phyloP scores from a whole-genome alignment of 2,113 vertebrate species.

The Urocynchramus pylzowi region DNA sequence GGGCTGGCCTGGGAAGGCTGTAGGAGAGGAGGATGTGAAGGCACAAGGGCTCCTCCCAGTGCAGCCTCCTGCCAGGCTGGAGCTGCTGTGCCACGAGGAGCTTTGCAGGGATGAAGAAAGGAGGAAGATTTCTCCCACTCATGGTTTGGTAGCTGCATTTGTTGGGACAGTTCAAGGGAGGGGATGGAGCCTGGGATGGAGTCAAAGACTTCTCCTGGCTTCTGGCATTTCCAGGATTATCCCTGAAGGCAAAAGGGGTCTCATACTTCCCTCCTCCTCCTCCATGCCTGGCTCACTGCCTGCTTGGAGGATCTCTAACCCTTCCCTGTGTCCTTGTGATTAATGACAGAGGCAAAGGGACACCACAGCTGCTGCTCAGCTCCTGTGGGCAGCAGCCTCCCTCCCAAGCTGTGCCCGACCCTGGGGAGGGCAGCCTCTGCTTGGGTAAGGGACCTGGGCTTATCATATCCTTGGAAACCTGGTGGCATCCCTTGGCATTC shows the following conservation, averaged over 20 bases:
- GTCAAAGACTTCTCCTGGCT: not conserved
- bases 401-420: not conserved
- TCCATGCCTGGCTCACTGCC: not conserved
- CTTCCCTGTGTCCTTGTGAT: conserved; percentile 58
- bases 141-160: not conserved
- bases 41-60: not conserved
- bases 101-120: not conserved
- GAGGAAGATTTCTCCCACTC: not conserved
- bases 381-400: conserved; percentile 27
- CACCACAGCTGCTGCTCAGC: conserved; percentile 40
- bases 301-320: conserved; percentile 28
- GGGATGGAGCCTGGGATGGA: not conserved
- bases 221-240: not conserved
- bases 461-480: not conserved
- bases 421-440: not conserved
- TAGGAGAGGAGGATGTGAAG: not conserved
- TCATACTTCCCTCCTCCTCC: not conserved
- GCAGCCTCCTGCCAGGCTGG: not conserved
- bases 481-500: rapidly evolving
- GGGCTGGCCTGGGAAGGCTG: not conserved
- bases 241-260: not conserved
- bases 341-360: conserved; percentile 60
- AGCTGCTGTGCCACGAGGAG: not conserved
- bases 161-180: not conserved
- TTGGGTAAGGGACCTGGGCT: rapidly evolving